Evolutionary conservation across 1,140 invertebrate genomes (phyloP), one percentile per base, ranked within the genome.

Genomic region (Eriosoma lanigerum): DNA sequence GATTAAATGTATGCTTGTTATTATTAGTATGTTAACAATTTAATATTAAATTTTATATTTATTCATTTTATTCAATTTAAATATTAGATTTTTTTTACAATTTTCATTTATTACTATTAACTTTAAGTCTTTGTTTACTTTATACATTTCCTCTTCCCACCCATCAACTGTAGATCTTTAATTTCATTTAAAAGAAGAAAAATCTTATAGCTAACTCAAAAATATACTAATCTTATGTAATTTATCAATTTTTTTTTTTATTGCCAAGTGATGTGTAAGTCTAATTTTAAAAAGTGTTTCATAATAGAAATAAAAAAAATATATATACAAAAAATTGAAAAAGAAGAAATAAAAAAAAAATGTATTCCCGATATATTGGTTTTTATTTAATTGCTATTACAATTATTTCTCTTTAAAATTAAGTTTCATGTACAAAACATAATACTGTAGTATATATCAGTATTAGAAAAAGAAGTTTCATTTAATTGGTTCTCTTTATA

Each of bases 51-150:
- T 78, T 78, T 78, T 78, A 48, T 78, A 78, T 78, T 78, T 78
- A 78, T 78, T 78, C 75, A 78, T 62, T 78, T 78, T 78, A 78
- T 60, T 78, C 56, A 78, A 78, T 21, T 78, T 78, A 78, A 78
- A 78, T 78, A 60, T 78, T 76, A 78, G 75, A 76, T 76, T 78
- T 78, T 62, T 78, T 78, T 78, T 78, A 78, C 62, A 78, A 78
- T 78, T 78, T 78, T 78, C 75, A 78, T 78, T 78, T 78, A 78
- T 78, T 62, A 78, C 75, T 78, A 78, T 78, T 78, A 78, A 60
- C 44, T 78, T 62, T 62, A 62, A 78, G 75, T 78, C 56, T 62
- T 78, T 78, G 75, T 78, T 78, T 78, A 78, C 75, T 48, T 78
- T 78, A 62, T 78, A 60, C 56, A 60, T 78, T 60, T 78, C 54